A percentile compares a stretch with the other conserved stretches of the same genome.
Evolutionary conservation across 2,113 vertebrate genomes (phyloP).

Genomic region (Microtus montanus): DNA sequence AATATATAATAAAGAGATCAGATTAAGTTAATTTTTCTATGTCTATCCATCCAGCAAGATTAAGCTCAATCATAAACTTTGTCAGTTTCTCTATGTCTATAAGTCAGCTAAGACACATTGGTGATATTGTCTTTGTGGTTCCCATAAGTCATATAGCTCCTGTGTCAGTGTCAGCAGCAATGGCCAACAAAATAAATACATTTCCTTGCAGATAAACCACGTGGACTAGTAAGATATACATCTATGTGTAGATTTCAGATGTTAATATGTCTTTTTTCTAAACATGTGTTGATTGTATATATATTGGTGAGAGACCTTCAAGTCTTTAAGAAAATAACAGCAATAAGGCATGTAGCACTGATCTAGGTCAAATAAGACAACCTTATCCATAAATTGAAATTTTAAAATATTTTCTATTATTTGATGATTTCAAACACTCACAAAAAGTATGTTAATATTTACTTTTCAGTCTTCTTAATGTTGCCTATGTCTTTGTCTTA

Average conservation of each 20-base stretch:
- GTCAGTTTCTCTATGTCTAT: not conserved
- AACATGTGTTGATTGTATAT: too few relatives aligned
- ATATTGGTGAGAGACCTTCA: not conserved
- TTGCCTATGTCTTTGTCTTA: not conserved
- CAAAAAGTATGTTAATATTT: not conserved
- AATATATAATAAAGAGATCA: not conserved
- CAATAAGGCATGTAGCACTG: not conserved
- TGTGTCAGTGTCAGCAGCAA: not conserved
- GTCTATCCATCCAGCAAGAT: not conserved
- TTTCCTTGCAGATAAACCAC: not conserved
- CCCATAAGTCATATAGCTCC: not conserved
- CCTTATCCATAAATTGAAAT: not conserved
- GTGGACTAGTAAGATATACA: not conserved
- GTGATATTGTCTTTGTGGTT: not conserved
- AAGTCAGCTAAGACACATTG: not conserved
- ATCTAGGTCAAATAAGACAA: not conserved
- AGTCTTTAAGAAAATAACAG: not conserved
- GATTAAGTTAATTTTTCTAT: not conserved
- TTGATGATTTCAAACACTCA: not conserved
- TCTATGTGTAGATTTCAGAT: not conserved
- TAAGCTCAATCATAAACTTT: not conserved
- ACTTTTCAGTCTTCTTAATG: not conserved
- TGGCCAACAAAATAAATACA: not conserved
- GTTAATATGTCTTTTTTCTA: not conserved
- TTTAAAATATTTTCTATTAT: not conserved